Evolutionary conservation across 2,797 vertebrate genomes (phyloP).

Genomic region (Arctocebus calabarensis): DNA sequence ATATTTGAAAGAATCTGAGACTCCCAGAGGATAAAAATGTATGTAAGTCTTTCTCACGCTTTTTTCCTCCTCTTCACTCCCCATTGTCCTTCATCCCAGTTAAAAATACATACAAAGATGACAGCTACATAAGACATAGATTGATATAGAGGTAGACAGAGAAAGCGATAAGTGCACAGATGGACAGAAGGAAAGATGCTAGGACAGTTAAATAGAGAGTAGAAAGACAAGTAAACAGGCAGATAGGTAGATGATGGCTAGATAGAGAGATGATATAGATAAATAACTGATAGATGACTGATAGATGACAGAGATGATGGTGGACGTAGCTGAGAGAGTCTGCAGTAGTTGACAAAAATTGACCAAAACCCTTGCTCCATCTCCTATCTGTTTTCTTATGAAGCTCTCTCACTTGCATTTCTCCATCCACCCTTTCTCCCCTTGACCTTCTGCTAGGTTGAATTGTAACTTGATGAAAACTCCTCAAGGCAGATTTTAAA

Average conservation of each 20-base stretch:
- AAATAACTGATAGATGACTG: neutral
- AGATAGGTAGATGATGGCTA: neutral
- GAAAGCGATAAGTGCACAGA: neutral
- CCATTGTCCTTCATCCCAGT: neutral
- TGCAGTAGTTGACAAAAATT: neutral
- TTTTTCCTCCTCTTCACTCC: neutral
- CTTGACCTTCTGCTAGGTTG: neutral
- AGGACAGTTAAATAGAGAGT: neutral
- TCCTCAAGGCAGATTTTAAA: neutral
- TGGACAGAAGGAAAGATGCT: neutral
- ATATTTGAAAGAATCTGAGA: neutral
- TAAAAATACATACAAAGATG: neutral
- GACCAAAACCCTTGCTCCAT: neutral
- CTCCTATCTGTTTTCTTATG: neutral
- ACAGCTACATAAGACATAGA: neutral
- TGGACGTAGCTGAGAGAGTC: neutral
- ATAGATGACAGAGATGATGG: neutral
- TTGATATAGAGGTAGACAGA: neutral
- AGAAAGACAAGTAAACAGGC: neutral
- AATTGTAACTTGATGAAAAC: neutral
- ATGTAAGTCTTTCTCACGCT: neutral
- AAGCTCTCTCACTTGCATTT: neutral
- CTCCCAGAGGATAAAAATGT: neutral
- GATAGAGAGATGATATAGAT: neutral
- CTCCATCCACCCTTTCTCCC: neutral